phyloP scores from a whole-genome alignment of 2,113 vertebrate genomes.

The Seriola dumerili region DNA sequence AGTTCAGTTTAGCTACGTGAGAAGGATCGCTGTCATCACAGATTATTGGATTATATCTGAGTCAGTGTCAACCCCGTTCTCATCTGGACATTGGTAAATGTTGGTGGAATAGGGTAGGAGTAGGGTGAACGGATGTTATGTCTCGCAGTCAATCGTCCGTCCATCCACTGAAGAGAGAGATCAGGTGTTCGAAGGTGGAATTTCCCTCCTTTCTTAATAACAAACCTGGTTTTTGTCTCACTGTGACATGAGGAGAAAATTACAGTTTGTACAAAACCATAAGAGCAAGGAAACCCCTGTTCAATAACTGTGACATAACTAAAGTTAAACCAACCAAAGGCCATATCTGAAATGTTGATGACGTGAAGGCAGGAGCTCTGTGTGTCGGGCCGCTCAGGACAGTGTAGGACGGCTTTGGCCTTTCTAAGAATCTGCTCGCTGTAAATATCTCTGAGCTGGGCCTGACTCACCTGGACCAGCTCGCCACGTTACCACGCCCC shows the following conservation, averaged over 20 bases:
- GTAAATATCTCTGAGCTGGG: slow-evolving; percentile 68
- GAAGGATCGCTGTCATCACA: slow-evolving; percentile 77
- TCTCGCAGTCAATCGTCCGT: neutral
- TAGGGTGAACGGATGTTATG: neutral
- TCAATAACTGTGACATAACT: neutral
- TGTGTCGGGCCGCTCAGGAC: slow-evolving; percentile 34
- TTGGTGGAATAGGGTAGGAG: slow-evolving; percentile 1
- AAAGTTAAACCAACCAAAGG: neutral
- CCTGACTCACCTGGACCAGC: slow-evolving; percentile 57
- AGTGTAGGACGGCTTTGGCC: slow-evolving; percentile 57
- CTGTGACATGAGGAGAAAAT: neutral
- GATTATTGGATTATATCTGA: slow-evolving; percentile 82
- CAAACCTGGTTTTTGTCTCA: neutral
- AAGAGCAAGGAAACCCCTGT: slow-evolving; percentile 3
- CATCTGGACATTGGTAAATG: neutral
- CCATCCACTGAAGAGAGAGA: neutral
- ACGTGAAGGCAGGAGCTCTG: neutral
- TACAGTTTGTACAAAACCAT: neutral
- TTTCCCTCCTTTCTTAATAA: neutral
- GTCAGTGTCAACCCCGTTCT: slow-evolving; percentile 47
- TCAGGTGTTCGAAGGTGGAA: neutral
- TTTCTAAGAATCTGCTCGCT: slow-evolving; percentile 57
- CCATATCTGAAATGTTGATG: neutral
- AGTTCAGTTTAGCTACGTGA: slow-evolving; percentile 77
- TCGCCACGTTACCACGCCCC: slow-evolving; percentile 18